These are phyloP conservation scores for Drosophila pruinosa DNA, from an alignment of 1,140 invertebrate species.

Conservation along the genomic window DNA sequence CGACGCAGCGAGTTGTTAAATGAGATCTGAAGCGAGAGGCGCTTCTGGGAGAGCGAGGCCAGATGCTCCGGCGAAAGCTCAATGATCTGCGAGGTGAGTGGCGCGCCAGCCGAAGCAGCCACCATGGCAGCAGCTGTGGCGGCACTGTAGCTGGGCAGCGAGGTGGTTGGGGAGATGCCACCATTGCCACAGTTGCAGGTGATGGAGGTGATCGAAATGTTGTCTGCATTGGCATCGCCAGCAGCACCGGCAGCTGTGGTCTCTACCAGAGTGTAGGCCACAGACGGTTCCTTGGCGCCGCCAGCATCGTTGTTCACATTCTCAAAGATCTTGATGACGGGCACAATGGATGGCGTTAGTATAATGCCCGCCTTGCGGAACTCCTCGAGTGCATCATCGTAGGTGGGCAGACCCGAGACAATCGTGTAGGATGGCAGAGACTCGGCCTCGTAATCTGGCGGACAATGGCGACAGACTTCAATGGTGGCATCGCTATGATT, in stretches of 20 bases:
- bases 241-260: slow-evolving; percentile 18
- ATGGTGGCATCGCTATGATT: slow-evolving; percentile 71
- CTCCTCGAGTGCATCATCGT: slow-evolving; percentile 86
- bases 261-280: slow-evolving; percentile 66
- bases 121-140: slow-evolving; percentile 52
- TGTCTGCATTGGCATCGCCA: slow-evolving; percentile 45
- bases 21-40: slow-evolving; percentile 80
- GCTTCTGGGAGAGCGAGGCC: slow-evolving; percentile 75
- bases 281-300: slow-evolving; percentile 51
- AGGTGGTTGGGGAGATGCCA: slow-evolving; percentile 37
- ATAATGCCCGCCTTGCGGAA: slow-evolving; percentile 82
- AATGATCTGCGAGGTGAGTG: slow-evolving; percentile 57
- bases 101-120: slow-evolving; percentile 22
- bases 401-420: slow-evolving; percentile 86
- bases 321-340: slow-evolving; percentile 80
- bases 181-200: slow-evolving; percentile 51
- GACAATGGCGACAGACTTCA: slow-evolving; percentile 75
- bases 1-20: slow-evolving; percentile 72
- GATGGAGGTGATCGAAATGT: slow-evolving; percentile 53
- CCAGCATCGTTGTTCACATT: slow-evolving; percentile 32
- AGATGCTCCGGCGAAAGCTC: slow-evolving; percentile 76
- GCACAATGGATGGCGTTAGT: slow-evolving; percentile 63
- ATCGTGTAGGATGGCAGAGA: slow-evolving; percentile 86
- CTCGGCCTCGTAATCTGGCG: slow-evolving; percentile 83
- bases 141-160: slow-evolving; percentile 64